Evolutionary conservation across 1,140 invertebrate genomes (phyloP).

Genomic region (Scaptomyza montana): DNA sequence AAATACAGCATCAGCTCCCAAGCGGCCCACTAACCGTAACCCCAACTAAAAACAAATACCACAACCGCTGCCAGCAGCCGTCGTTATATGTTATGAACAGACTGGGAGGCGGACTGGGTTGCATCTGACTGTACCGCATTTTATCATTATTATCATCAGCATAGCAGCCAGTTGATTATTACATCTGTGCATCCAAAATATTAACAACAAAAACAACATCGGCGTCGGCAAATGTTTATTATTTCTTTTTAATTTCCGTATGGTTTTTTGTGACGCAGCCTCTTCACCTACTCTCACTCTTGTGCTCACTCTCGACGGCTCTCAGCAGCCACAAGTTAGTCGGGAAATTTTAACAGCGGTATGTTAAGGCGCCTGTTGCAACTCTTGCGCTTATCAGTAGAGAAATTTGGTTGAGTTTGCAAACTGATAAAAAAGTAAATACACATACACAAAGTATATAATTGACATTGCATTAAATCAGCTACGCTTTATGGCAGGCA

Average conservation of each 20-base stretch:
- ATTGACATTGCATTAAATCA: constrained; percentile 33
- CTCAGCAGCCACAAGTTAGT: constrained; percentile 51
- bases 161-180: constrained; percentile 48
- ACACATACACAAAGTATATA: neutral
- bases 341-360: constrained; percentile 45
- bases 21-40: constrained; percentile 76
- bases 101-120: constrained; percentile 8
- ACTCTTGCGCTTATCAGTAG: constrained; percentile 37
- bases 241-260: constrained; percentile 79
- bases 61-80: constrained; percentile 58
- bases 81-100: neutral
- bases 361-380: constrained; percentile 35
- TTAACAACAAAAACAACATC: constrained; percentile 23
- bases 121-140: constrained; percentile 30
- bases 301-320: neutral
- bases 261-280: constrained; percentile 44
- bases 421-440: constrained; percentile 34
- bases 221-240: constrained; percentile 60
- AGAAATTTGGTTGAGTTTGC: neutral
- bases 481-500: neutral
- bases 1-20: constrained; percentile 41
- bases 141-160: constrained; percentile 52
- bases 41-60: constrained; percentile 61
- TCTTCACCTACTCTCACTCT: constrained; percentile 32
- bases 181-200: constrained; percentile 42